These are phyloP conservation scores for Lethocerus indicus DNA, from an alignment of 1,140 invertebrate genomes.

Conservation along the genomic window DNA sequence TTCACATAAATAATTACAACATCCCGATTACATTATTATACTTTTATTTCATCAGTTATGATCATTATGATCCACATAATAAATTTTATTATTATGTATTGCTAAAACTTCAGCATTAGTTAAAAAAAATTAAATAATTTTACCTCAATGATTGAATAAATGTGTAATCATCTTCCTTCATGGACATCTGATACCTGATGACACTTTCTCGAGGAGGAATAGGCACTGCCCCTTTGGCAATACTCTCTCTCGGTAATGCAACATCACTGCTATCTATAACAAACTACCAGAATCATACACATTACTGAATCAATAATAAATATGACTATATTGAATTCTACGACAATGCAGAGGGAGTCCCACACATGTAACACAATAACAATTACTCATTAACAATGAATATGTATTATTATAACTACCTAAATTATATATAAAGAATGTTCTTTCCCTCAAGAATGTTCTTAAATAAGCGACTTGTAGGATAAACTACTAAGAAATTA, in stretches of 20 bases:
- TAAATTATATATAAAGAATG: background rate
- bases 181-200: constrained; percentile 57
- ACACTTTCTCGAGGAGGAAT: constrained; percentile 62
- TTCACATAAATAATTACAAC: too few species aligned
- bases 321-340: background rate
- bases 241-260: constrained; percentile 35
- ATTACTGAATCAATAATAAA: background rate
- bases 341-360: background rate
- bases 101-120: too few species aligned
- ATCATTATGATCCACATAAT: too few species aligned
- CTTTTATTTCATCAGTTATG: too few species aligned
- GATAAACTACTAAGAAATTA: too few species aligned
- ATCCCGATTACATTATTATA: too few species aligned
- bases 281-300: background rate
- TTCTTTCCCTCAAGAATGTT: background rate
- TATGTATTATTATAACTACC: background rate
- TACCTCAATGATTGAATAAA: constrained; percentile 54
- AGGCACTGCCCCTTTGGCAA: constrained; percentile 42
- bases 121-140: too few species aligned
- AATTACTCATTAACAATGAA: background rate
- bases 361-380: background rate
- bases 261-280: constrained; percentile 36
- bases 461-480: too few species aligned
- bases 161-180: constrained; percentile 68
- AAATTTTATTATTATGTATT: too few species aligned